Base-by-base conservation (phyloP, 2,888 invertebrate genomes). In the Drosophila mettleri region DNA sequence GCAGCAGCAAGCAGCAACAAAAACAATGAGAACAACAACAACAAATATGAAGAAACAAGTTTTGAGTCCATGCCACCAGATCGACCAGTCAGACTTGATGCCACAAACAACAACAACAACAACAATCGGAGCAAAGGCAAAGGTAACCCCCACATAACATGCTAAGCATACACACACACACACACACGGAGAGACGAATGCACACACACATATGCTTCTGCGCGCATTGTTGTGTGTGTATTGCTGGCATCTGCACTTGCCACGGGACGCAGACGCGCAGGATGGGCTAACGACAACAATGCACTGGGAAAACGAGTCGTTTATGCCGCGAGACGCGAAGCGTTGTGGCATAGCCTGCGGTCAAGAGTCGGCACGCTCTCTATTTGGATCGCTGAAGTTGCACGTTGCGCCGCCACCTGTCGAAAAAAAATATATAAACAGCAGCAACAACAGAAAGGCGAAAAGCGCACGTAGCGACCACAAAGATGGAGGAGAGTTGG, bases 61-160 rank as follows among this genome's bases (percentile, higher is more conserved):
- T 84, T 84, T 81, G 64, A 77, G 69, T 49, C 66, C 85, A 84
- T 83, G 81, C 87, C 87, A 80, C 70, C 78, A 78, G 69, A 85
- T 81, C 85, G 82, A 78, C 80, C 77, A 72, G 78, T 87, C 85
- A 78, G 76, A 82, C 77, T 75, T 76, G 74, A 74, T 83, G 83
- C 80, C 67, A 77, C 77, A 82, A 70, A 46, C 67, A 75, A 61
- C 61, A 85, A 66, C 63, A 63, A 80, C 55, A 71, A 68, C 18
- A 69, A 43, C 34, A 57, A 18, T 31, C 51, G 29, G 45, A 69
- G n/a, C 70, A 66, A 45, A 38, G 49, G 31, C 64, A 60, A 78
- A 85, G 87, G 87, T 79, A 82, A 79, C 76, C 87, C 87, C 82
- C 64, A 60, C 68, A 84, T 53, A 27, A 45, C 38, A 78, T 36